phyloP scores from a whole-genome alignment of 2,888 invertebrate genomes.

The Encarsia formosa region DNA sequence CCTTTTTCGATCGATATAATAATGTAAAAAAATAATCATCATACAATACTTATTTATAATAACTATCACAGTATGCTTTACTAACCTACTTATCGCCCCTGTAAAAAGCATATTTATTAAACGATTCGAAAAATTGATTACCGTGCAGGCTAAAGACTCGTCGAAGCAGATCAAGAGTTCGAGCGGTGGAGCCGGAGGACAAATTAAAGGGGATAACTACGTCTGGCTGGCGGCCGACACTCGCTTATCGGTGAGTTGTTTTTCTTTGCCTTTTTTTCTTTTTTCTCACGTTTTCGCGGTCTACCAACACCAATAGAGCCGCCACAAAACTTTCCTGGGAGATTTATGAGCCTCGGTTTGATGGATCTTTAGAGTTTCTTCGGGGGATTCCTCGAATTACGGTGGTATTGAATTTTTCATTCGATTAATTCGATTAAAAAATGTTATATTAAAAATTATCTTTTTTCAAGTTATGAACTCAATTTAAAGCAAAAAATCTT shows the following conservation, averaged over 20 bases:
- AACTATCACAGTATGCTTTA: no score
- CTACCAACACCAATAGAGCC: neutral
- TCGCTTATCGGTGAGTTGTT: conserved; percentile 69
- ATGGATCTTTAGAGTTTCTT: no score
- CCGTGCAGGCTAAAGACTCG: conserved; percentile 51
- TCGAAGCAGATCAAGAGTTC: conserved; percentile 54
- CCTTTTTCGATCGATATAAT: no score
- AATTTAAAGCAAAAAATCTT: neutral
- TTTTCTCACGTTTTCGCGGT: neutral
- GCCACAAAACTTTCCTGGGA: neutral
- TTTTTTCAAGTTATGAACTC: neutral
- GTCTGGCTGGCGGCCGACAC: conserved; percentile 85
- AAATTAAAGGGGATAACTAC: conserved; percentile 72
- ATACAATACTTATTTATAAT: no score
- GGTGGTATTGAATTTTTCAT: no score
- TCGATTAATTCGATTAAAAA: neutral
- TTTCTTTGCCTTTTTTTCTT: neutral
- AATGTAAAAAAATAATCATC: no score
- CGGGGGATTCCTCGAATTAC: no score
- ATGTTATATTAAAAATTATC: neutral
- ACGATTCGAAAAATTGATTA: no score
- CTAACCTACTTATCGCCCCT: no score
- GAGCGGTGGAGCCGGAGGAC: no score
- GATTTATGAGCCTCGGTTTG: no score
- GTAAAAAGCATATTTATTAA: no score